These are phyloP conservation scores for Parthenolecanium corni DNA, from an alignment of 2,888 invertebrate genomes.

Conservation along the genomic window DNA sequence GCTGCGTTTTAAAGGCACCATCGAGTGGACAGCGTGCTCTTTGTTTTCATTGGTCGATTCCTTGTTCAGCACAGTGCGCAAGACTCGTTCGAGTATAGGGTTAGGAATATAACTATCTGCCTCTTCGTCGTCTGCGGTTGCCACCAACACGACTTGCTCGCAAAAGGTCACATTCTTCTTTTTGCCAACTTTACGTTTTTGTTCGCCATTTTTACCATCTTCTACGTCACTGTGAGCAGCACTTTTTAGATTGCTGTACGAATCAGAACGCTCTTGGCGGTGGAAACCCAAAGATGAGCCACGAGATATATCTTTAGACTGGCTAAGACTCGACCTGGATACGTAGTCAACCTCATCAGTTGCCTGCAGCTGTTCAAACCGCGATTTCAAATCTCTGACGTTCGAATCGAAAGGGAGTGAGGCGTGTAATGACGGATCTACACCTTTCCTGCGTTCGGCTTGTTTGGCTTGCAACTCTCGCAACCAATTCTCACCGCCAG, in stretches of 20 bases:
- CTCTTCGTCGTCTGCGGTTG: conserved; percentile 84
- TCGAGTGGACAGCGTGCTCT: conserved; percentile 33
- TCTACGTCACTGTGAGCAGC: not conserved
- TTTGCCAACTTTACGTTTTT: conserved; percentile 50
- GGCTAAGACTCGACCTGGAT: not conserved
- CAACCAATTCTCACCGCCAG: conserved; percentile 55
- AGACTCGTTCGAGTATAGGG: conserved; percentile 73
- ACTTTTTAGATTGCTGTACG: not conserved
- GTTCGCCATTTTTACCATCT: conserved; percentile 31
- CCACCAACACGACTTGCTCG: conserved; percentile 84
- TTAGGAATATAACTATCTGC: conserved; percentile 83
- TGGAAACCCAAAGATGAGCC: not conserved
- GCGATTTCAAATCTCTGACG: conserved; percentile 69
- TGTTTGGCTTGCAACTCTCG: conserved; percentile 71
- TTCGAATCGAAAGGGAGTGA: not conserved
- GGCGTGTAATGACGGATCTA: not conserved
- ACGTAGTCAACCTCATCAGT: conserved; percentile 12
- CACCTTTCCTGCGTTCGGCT: conserved; percentile 40
- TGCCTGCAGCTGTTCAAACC: conserved; percentile 52
- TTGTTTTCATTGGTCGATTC: conserved; percentile 44
- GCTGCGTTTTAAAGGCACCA: conserved; percentile 35
- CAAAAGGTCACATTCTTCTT: conserved; percentile 93
- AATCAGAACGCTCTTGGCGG: not conserved
- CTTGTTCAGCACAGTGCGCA: conserved; percentile 68
- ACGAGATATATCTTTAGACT: not conserved